Percentiles rank a stretch among this genome's conserved stretches.
Conservation (phyloP, 2,113 vertebrate genomes). For the Anhinga anhinga region DNA sequence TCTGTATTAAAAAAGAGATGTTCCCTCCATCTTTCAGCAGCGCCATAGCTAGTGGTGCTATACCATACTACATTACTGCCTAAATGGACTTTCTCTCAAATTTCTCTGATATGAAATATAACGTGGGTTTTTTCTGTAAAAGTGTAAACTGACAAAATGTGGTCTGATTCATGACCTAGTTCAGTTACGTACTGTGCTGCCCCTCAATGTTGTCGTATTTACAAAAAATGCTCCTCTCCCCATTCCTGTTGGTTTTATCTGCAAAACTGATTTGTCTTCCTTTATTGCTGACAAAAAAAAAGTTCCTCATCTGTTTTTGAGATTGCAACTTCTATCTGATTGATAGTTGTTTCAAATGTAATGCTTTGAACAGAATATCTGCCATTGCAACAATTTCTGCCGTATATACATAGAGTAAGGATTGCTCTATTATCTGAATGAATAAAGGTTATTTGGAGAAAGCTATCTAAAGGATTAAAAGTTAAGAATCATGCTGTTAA, state of each 20-base stretch:
- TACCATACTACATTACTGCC: not conserved
- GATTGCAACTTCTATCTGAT: not conserved
- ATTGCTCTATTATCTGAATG: not conserved
- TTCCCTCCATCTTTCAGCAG: not conserved
- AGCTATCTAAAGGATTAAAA: not conserved
- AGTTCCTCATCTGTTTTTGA: not conserved
- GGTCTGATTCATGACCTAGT: not conserved
- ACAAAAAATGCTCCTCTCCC: not conserved
- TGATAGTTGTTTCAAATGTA: not conserved
- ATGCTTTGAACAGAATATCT: not conserved
- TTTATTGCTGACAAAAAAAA: not conserved
- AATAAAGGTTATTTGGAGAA: not conserved
- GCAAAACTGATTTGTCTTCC: not conserved
- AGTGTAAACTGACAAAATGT: not conserved
- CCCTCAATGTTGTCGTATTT: not conserved
- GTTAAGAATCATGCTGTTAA: not conserved
- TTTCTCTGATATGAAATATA: not conserved
- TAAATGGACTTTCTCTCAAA: not conserved
- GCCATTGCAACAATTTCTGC: not conserved
- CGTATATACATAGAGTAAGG: not conserved
- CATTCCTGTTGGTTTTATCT: not conserved
- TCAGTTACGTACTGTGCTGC: not conserved
- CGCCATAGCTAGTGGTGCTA: not conserved
- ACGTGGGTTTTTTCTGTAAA: rapidly evolving
- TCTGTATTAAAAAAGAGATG: not conserved